Percentiles rank a stretch among this genome's conserved stretches.
These are phyloP conservation scores for Epinotia ramella DNA, from an alignment of 2,888 invertebrate genomes.

Conservation along the genomic window DNA sequence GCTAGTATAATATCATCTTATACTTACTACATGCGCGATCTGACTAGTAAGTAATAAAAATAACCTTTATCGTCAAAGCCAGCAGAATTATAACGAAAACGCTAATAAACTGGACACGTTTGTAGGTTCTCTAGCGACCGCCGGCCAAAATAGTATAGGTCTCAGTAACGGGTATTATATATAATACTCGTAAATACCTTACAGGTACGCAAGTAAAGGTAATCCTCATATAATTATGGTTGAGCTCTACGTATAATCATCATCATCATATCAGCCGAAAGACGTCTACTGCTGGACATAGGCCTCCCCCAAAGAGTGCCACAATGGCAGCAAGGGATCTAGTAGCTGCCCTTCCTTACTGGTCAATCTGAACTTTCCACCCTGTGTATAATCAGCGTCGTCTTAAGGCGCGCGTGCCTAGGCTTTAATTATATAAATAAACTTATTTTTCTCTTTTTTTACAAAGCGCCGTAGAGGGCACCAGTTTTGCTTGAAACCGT, in stretches of 20 bases:
- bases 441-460: slow-evolving; percentile 4
- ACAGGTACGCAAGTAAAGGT: no score
- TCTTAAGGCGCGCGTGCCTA: not conserved
- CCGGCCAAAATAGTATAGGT: no score
- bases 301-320: no score
- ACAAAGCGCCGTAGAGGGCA: not conserved
- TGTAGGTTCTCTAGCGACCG: not conserved
- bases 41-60: not conserved
- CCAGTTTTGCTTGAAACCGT: slow-evolving; percentile 10
- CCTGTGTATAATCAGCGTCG: not conserved
- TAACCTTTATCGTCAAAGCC: slow-evolving; percentile 2
- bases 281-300: no score
- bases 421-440: slow-evolving; percentile 1
- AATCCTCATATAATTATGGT: no score
- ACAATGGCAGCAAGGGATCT: no score
- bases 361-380: not conserved
- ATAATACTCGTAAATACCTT: no score
- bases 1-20: no score
- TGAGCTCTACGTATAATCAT: no score
- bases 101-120: not conserved
- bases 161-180: no score
- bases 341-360: not conserved
- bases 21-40: no score
- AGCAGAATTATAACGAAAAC: not conserved
- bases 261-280: no score